Conservation (phyloP, 2,113 vertebrate species). For the Sinocyclocheilus anshuiensis region DNA sequence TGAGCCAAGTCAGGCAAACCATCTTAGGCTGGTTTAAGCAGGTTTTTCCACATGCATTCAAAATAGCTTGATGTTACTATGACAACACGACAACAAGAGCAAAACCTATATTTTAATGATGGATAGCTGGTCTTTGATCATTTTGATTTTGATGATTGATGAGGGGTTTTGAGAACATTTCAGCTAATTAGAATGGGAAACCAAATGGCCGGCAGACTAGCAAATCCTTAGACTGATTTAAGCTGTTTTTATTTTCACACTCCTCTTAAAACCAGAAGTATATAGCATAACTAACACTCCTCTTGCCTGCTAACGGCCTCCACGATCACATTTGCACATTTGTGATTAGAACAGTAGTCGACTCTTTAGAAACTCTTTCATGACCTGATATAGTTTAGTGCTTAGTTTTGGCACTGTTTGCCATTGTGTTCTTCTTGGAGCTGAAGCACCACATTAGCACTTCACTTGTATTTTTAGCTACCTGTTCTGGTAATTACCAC, state of each 20-base stretch:
- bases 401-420: background rate
- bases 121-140: no score
- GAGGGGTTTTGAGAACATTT: background rate
- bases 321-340: background rate
- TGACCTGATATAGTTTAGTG: constrained; percentile 10
- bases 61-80: background rate
- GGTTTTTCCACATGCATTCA: background rate
- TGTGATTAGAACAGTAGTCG: background rate
- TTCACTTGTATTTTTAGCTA: constrained; percentile 28
- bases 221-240: background rate
- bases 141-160: no score
- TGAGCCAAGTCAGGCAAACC: background rate
- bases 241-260: background rate
- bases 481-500: constrained; percentile 1
- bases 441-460: background rate
- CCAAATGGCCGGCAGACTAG: background rate
- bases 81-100: background rate
- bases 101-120: background rate
- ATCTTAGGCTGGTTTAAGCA: background rate
- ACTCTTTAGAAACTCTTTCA: background rate
- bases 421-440: constrained; percentile 4
- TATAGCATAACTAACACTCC: background rate
- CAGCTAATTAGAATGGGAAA: background rate
- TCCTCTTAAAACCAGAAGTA: background rate
- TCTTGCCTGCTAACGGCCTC: background rate